Evolutionary conservation across 2,113 vertebrate genomes (phyloP).

Genomic region (Trematomus loennbergii): DNA sequence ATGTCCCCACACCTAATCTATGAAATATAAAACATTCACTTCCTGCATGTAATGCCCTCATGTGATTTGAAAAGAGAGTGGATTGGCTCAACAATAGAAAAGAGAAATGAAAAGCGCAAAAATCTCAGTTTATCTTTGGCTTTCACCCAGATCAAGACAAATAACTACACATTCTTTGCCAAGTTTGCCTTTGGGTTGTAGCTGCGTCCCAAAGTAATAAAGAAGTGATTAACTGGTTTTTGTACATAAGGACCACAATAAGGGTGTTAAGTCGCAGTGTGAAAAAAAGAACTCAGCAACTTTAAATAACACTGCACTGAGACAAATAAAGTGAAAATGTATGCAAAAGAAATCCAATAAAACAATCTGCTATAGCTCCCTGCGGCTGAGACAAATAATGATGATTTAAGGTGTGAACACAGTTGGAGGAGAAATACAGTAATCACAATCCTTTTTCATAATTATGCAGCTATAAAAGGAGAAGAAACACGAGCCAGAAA

Average conservation of each 20-base stretch:
- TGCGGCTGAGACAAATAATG: conserved; percentile 31
- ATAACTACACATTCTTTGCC: conserved; percentile 14
- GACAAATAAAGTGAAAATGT: conserved; percentile 31
- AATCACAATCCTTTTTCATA: conserved; percentile 17
- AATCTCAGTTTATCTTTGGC: conserved; percentile 23
- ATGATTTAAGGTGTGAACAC: neutral
- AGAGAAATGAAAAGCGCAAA: neutral
- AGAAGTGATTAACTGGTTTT: conserved; percentile 44
- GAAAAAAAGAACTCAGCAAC: conserved; percentile 31
- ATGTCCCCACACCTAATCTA: neutral
- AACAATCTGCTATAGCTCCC: conserved; percentile 41
- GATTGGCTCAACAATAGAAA: neutral
- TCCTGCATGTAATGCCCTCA: neutral
- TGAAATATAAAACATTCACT: neutral
- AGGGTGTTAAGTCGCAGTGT: conserved; percentile 7
- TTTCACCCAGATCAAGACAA: conserved; percentile 35
- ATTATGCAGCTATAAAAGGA: conserved; percentile 15
- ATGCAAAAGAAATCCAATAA: conserved; percentile 43
- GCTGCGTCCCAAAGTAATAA: conserved; percentile 52
- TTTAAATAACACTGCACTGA: conserved; percentile 24
- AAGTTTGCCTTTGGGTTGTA: conserved; percentile 32
- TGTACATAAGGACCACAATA: conserved; percentile 14
- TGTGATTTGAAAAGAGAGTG: conserved; percentile 4
- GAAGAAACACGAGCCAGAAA: neutral
- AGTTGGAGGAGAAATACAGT: conserved; percentile 22